Conservation (phyloP, 2,797 vertebrate species). For the Emys orbicularis region DNA sequence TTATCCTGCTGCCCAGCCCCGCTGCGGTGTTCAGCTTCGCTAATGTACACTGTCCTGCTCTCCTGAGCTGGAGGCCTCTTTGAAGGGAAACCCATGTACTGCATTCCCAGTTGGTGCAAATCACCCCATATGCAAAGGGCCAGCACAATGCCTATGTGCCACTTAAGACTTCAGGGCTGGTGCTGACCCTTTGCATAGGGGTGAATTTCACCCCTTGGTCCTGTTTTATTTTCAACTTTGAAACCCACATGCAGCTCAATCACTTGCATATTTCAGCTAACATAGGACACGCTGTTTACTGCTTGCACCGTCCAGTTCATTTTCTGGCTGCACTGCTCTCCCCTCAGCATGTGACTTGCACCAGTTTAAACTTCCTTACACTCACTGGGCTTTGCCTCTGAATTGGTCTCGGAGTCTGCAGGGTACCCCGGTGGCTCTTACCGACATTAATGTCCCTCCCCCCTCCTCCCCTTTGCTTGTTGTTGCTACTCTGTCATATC, state of each 20-base stretch:
- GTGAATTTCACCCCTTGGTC: not conserved
- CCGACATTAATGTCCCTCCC: not conserved
- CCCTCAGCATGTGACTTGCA: not conserved
- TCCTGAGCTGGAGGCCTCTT: not conserved
- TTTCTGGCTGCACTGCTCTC: not conserved
- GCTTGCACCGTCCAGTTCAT: not conserved
- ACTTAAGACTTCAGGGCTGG: not conserved
- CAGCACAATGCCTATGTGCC: not conserved
- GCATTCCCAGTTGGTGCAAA: not conserved
- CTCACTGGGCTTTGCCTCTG: not conserved
- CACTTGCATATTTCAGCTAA: not conserved
- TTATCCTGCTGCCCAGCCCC: not conserved
- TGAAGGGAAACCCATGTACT: not conserved
- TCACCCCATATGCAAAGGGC: not conserved
- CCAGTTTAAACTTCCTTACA: not conserved
- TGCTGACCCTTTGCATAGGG: no score
- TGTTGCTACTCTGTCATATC: not conserved
- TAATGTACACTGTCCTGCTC: not conserved
- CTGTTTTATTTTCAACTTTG: not conserved
- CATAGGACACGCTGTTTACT: not conserved
- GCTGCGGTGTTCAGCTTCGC: rapidly evolving
- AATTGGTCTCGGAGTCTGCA: not conserved
- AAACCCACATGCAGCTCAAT: not conserved
- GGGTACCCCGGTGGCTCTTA: not conserved
- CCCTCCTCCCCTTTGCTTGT: no score